Percentiles rank a stretch among this genome's conserved stretches.
Conservation (phyloP, 2,888 invertebrate genomes). For the Gastracanthus pulcherrimus region DNA sequence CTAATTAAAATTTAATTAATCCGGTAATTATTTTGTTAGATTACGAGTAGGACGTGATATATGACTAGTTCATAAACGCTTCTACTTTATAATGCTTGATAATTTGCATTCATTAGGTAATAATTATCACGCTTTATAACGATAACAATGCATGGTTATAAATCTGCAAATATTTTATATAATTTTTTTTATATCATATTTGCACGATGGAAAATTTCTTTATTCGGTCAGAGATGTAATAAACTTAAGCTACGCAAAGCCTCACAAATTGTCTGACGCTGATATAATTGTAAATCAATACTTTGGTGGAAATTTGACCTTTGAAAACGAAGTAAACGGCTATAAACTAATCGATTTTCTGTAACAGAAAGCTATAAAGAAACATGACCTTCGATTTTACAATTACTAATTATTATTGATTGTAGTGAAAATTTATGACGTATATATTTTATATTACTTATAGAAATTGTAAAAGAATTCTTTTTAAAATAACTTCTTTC, state of each 20-base stretch:
- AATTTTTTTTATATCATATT: no score
- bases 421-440: no score
- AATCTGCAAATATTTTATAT: no score
- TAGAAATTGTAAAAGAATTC: no score
- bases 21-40: background rate
- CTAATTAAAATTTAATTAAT: background rate
- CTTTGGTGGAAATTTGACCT: background rate
- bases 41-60: background rate
- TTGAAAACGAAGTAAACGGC: background rate
- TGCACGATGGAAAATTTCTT: background rate
- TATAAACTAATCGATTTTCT: background rate
- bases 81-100: background rate
- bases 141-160: background rate
- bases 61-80: background rate
- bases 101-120: background rate
- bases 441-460: no score
- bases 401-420: background rate
- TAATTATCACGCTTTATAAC: background rate
- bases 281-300: background rate
- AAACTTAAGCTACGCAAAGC: background rate
- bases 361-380: background rate
- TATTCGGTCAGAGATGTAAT: background rate
- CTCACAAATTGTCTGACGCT: background rate
- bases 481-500: no score
- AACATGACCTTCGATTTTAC: background rate